phyloP scores from a whole-genome alignment of 2,888 invertebrate species.

The Aelia acuminata region DNA sequence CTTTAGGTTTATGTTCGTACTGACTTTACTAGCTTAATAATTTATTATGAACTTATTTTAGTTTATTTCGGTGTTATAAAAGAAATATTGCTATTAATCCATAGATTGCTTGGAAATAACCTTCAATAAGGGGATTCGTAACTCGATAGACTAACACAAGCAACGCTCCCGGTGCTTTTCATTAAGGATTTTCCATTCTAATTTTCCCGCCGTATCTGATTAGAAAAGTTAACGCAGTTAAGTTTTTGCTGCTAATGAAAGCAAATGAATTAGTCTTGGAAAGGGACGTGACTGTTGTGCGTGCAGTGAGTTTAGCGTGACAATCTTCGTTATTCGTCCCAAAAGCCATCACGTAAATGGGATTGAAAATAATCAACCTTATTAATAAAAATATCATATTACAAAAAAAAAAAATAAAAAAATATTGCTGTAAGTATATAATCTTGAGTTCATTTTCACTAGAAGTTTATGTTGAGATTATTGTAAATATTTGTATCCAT shows the following conservation, averaged over 20 bases:
- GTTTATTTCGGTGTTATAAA: too few relatives aligned
- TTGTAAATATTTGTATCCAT: too few relatives aligned
- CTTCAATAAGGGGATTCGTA: not conserved
- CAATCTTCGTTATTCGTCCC: not conserved
- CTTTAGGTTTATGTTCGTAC: not conserved
- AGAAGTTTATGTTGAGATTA: too few relatives aligned
- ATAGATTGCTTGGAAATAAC: not conserved
- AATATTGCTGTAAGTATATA: too few relatives aligned
- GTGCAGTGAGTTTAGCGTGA: constrained; percentile 18
- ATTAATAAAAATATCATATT: not conserved
- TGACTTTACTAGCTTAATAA: not conserved
- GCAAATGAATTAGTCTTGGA: constrained; percentile 32
- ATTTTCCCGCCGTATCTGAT: not conserved
- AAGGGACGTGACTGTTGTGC: constrained; percentile 16
- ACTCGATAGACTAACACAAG: not conserved
- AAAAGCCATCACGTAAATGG: not conserved
- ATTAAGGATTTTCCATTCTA: constrained; percentile 36
- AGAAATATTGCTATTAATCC: not conserved
- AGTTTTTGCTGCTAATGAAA: constrained; percentile 43
- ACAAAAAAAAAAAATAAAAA: too few relatives aligned
- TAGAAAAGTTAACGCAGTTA: constrained; percentile 39
- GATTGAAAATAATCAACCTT: not conserved
- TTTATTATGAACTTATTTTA: not conserved
- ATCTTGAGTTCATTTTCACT: too few relatives aligned
- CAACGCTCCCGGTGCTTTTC: not conserved